These are phyloP conservation scores for Diachasmimorpha longicaudata DNA, from an alignment of 1,140 invertebrate species.

Conservation along the genomic window DNA sequence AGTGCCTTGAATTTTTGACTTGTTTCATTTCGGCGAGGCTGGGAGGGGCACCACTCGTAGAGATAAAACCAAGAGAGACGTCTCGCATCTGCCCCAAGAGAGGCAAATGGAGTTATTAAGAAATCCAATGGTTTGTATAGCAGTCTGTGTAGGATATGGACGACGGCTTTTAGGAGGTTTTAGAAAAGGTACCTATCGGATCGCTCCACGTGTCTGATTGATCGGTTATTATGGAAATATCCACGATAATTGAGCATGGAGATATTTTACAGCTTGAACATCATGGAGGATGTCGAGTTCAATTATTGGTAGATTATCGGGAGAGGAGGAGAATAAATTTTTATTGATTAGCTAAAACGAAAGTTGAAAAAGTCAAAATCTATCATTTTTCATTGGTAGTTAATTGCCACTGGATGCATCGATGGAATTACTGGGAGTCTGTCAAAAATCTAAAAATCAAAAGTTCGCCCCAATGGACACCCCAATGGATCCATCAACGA, in stretches of 20 bases:
- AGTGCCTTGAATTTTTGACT: conserved; percentile 2
- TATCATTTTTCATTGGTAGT: no score
- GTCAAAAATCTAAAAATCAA: not conserved
- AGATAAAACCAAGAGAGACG: not conserved
- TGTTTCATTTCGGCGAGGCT: not conserved
- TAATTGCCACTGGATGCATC: no score
- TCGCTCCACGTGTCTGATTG: not conserved
- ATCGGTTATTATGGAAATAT: not conserved
- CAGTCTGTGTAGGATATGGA: not conserved
- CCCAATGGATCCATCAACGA: not conserved
- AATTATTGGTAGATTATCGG: no score
- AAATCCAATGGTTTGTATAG: not conserved
- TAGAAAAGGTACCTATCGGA: not conserved
- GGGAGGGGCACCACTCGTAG: not conserved
- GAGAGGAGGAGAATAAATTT: no score
- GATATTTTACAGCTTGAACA: no score
- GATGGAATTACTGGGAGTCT: not conserved
- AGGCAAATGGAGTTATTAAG: not conserved
- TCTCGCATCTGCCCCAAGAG: not conserved
- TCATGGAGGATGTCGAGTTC: no score
- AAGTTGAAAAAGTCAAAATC: no score
- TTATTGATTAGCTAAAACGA: no score
- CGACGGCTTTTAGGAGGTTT: not conserved
- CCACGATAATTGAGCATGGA: no score
- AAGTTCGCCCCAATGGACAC: not conserved